These are phyloP conservation scores for Cephus nigrinus DNA, from an alignment of 2,888 invertebrate species.

Conservation along the genomic window DNA sequence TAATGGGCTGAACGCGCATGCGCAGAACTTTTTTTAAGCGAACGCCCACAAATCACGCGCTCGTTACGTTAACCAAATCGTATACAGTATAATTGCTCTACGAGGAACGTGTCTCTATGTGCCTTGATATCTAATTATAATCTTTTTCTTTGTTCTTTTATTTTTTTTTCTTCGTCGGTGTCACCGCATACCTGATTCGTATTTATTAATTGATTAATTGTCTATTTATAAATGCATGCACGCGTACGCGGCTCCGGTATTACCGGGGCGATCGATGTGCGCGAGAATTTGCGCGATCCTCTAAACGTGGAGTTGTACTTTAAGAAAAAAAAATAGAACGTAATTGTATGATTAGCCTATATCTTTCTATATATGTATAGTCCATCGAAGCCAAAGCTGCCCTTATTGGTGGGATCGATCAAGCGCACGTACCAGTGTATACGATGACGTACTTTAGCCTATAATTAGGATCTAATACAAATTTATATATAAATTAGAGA, in stretches of 20 bases:
- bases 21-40: background rate
- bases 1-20: background rate
- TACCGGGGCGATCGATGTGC: background rate
- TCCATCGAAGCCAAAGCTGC: constrained; percentile 62
- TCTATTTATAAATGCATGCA: constrained; percentile 6
- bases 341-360: background rate
- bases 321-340: background rate
- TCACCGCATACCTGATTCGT: constrained; percentile 24
- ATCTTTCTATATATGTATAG: constrained; percentile 49
- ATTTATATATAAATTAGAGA: background rate
- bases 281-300: background rate
- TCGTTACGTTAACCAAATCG: background rate
- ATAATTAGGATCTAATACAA: background rate
- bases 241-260: background rate
- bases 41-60: background rate
- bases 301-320: background rate
- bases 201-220: constrained; percentile 10
- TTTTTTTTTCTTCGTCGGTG: constrained; percentile 32
- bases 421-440: constrained; percentile 5
- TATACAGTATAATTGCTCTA: background rate
- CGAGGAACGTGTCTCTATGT: background rate
- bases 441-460: background rate
- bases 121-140: background rate
- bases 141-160: background rate
- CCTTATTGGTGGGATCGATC: constrained; percentile 33